Evolutionary conservation across 2,888 invertebrate genomes (phyloP), one percentile per base, ranked within the genome.

Genomic region (Alviniconcha strummeri): DNA sequence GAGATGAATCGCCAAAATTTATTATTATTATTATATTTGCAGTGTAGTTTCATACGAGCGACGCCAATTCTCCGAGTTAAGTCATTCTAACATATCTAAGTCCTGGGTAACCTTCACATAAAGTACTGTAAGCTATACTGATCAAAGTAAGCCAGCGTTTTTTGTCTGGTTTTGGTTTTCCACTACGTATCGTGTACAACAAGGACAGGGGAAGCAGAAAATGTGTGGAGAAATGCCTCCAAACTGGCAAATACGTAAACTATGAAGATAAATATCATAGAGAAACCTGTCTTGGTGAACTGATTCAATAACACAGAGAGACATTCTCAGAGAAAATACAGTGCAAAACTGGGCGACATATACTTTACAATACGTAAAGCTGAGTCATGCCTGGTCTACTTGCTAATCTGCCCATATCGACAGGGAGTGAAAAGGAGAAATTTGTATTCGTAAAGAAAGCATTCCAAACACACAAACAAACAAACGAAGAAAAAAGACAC

Each of bases 311-410:
- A 36, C 36, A 36, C 36, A 36, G 36, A 36, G 36, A 36, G 36
- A 36, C 36, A 36, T 36, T 36, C 36, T 36, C 36, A 36, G 36
- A 36, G 36, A 36, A 36, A 11, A 13, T 55, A 76, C 15, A 64
- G 17, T 17, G n/a, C 52, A 76, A 19, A 13, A 71, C 71, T 71
- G 72, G 71, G 80, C 56, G 11, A 67, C 55, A 74, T 74, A 13
- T 17, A 80, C 57, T 57, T n/a, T 6, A 81, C 81, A 74, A 81
- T 81, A 81, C 11, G 7, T 5, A 81, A 81, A 81, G 81, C 81
- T 60, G 56, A 19, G 36, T 81, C 80, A 80, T 80, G 80, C 80
- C 54, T 55, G 7, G n/a, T 67, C 80, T 80, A 80, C 11, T 19
- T 15, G 69, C 69, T 80, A 67, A 7, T 52, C 78, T 9, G 78